Evolutionary conservation across 2,888 invertebrate species (phyloP), one percentile per base, ranked within the genome.

Genomic region (Byasa hedistus): DNA sequence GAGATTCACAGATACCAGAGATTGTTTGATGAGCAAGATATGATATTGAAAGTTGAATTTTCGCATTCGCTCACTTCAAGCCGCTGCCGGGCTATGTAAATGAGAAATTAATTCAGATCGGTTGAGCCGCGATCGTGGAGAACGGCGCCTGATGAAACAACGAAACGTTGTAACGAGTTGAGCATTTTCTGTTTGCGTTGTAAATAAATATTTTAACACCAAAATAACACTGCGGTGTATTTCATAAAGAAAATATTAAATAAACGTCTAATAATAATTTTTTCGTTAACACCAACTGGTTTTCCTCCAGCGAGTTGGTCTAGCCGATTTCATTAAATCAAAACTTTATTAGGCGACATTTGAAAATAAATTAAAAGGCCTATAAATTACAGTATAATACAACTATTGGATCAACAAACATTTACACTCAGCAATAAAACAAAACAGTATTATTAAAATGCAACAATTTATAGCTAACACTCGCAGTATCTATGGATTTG

Each of bases 31-130:
- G 55, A 48, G 55, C 59, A 55, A 55, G 27, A 61, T 57, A 48
- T 55, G 36, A 57, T 36, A 57, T 57, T 57, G 27, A 17, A 57
- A 39, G 32, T 57, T 27, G 61, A 61, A 52, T 61, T 66, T 51
- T 61, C 57, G 17, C 57, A 54, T 54, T 62, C 52, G 57, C n/a
- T 19, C 57, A 52, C 51, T 65, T 21, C 54, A 57, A 44, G 57
- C 39, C 61, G 52, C 61, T 32, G 56, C 54, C 61, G 61, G 58
- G 22, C 57, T 66, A 58, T 66, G 57, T 66, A 66, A 66, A 66
- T 66, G 61, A 57, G 66, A 58, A 66, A 66, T 66, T 66, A 66
- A 62, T 66, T 61, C 66, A 58, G 61, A 61, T 27, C 66, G 44
- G 61, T 66, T 62, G 54, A 62, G 22, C 66, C 66, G 57, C 57